These are phyloP conservation scores for Aleiodes alternator DNA, from an alignment of 2,888 invertebrate species.

Conservation along the genomic window DNA sequence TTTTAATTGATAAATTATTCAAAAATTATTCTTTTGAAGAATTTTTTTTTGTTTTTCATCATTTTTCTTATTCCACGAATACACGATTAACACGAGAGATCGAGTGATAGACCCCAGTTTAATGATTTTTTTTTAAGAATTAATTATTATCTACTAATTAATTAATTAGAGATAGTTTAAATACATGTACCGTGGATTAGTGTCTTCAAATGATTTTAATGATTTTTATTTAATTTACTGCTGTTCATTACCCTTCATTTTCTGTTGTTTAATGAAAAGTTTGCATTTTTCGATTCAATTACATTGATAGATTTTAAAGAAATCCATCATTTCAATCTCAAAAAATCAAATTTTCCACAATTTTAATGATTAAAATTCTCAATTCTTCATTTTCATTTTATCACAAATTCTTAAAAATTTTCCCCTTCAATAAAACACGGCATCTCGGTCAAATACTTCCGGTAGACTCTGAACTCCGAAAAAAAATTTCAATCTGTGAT, in stretches of 20 bases:
- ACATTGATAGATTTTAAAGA: too few species aligned
- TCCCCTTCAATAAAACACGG: neutral
- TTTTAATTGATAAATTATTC: neutral
- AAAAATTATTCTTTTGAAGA: neutral
- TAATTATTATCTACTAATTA: neutral
- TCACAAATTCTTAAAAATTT: conserved; percentile 22
- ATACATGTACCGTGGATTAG: too few species aligned
- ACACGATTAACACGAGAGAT: conserved; percentile 49
- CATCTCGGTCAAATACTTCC: conserved; percentile 27
- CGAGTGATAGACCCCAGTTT: conserved; percentile 6
- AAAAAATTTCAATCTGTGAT: conserved; percentile 13
- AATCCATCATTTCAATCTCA: too few species aligned
- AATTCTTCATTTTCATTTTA: neutral
- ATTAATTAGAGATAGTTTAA: too few species aligned
- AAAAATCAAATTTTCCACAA: too few species aligned
- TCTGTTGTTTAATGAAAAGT: too few species aligned
- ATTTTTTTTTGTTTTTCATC: neutral
- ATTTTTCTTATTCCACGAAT: conserved; percentile 52
- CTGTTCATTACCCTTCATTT: too few species aligned
- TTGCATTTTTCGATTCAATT: too few species aligned
- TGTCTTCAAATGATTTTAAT: too few species aligned
- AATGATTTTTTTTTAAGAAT: neutral
- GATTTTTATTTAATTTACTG: too few species aligned
- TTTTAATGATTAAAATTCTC: too few species aligned
- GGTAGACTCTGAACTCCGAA: conserved; percentile 21